A percentile compares a stretch with the other conserved stretches of the same genome.
Conservation (phyloP, 2,113 vertebrate species). For the Leiothrix lutea region DNA sequence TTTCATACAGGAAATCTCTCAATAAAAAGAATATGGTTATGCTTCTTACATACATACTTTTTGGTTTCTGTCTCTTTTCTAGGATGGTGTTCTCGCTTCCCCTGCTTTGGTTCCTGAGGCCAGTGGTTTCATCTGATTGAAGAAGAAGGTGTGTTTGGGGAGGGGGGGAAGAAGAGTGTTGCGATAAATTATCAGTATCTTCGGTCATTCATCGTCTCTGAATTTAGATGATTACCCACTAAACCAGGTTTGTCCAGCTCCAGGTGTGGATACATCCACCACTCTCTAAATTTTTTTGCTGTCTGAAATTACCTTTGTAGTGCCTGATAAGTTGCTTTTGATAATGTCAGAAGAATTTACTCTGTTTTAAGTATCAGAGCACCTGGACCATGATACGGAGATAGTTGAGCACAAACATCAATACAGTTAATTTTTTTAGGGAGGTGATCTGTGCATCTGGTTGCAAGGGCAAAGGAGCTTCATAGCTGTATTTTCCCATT, state of each 20-base stretch:
- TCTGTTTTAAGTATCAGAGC: neutral
- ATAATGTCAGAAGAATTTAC: neutral
- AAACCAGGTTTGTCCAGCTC: neutral
- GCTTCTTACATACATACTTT: neutral
- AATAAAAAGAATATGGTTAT: neutral
- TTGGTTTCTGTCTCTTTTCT: neutral
- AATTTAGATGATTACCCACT: neutral
- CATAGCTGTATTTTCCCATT: neutral
- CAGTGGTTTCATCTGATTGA: neutral
- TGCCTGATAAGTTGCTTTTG: neutral
- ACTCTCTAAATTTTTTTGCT: neutral
- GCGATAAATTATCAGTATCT: neutral
- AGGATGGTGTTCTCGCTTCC: neutral
- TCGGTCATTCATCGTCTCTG: neutral
- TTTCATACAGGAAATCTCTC: neutral
- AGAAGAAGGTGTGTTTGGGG: accelerated
- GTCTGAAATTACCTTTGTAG: neutral
- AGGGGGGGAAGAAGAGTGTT: accelerated
- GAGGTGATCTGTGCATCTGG: neutral
- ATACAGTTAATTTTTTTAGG: neutral
- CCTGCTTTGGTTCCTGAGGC: neutral
- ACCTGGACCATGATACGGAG: neutral
- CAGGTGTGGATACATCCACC: neutral
- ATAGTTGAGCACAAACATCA: neutral
- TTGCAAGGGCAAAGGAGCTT: neutral